Conservation (phyloP, 2,888 invertebrate species). For the Himalopsyche japonica region DNA sequence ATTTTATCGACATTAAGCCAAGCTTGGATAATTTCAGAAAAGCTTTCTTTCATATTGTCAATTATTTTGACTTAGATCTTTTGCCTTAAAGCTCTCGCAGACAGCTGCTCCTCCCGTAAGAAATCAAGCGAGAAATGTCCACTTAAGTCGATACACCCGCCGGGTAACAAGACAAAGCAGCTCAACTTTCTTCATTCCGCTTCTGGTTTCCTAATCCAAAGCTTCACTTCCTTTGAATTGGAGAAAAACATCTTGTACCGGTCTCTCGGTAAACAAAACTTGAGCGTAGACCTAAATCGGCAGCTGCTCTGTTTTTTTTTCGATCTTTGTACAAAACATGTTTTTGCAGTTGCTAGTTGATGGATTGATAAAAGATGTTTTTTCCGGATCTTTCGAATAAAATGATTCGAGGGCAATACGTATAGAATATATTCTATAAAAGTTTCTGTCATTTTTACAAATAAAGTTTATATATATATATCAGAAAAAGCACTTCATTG, state of each 20-base stretch:
- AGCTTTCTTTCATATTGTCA: not conserved
- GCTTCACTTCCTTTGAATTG: constrained; percentile 7
- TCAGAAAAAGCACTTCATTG: not conserved
- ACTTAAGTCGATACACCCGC: constrained; percentile 30
- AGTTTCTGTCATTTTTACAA: not conserved
- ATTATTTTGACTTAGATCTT: not conserved
- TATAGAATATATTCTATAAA: not conserved
- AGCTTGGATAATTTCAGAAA: too few species aligned
- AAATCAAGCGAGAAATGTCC: constrained; percentile 32
- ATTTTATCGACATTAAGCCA: too few species aligned
- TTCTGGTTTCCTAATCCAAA: constrained; percentile 9
- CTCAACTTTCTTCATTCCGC: constrained; percentile 5
- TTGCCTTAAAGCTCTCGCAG: not conserved
- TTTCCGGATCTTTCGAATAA: not conserved
- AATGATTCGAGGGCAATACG: not conserved
- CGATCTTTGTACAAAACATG: constrained; percentile 8
- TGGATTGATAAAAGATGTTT: not conserved
- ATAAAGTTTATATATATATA: not conserved
- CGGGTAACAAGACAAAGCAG: not conserved
- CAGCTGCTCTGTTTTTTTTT: not conserved
- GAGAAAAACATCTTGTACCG: constrained; percentile 21
- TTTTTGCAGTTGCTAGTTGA: not conserved
- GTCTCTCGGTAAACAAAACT: not conserved
- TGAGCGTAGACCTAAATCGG: not conserved
- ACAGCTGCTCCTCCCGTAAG: not conserved